These are phyloP conservation scores for Nomada ruficornis DNA, from an alignment of 2,888 invertebrate species.

Conservation along the genomic window DNA sequence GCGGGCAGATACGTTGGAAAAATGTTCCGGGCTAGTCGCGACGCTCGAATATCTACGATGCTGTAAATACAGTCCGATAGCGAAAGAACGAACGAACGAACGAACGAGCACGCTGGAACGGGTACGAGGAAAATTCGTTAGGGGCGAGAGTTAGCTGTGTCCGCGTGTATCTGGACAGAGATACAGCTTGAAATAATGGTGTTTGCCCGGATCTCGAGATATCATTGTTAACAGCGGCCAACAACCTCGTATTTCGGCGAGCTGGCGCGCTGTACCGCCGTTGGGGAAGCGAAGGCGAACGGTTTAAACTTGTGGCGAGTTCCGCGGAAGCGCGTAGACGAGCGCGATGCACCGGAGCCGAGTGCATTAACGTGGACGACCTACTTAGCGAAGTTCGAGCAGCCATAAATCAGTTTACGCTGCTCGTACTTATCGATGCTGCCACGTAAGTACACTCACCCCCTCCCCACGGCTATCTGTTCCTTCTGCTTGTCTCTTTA, in stretches of 20 bases:
- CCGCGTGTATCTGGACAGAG: conserved; percentile 58
- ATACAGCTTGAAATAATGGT: conserved; percentile 73
- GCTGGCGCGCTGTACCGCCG: background rate
- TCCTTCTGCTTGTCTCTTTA: background rate
- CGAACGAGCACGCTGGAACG: conserved; percentile 18
- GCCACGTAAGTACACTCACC: conserved; percentile 60
- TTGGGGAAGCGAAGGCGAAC: background rate
- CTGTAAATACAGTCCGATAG: conserved; percentile 62
- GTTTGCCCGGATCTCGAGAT: conserved; percentile 71
- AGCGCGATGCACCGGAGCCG: conserved; percentile 56
- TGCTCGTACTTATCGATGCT: conserved; percentile 68
- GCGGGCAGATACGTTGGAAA: conserved; percentile 21
- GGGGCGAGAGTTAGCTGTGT: conserved; percentile 38
- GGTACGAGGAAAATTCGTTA: conserved; percentile 65
- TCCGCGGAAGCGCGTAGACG: conserved; percentile 59
- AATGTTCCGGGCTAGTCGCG: conserved; percentile 11
- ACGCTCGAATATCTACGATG: conserved; percentile 55
- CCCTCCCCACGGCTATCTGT: background rate
- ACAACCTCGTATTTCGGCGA: conserved; percentile 71
- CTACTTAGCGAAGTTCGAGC: conserved; percentile 66
- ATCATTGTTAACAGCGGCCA: conserved; percentile 72
- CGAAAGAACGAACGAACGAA: conserved; percentile 15
- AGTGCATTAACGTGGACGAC: conserved; percentile 69
- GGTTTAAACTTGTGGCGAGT: conserved; percentile 50
- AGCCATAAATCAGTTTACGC: conserved; percentile 70